Base-by-base conservation (phyloP, 2,113 vertebrate species). In the Rhynchopsitta pachyrhyncha region DNA sequence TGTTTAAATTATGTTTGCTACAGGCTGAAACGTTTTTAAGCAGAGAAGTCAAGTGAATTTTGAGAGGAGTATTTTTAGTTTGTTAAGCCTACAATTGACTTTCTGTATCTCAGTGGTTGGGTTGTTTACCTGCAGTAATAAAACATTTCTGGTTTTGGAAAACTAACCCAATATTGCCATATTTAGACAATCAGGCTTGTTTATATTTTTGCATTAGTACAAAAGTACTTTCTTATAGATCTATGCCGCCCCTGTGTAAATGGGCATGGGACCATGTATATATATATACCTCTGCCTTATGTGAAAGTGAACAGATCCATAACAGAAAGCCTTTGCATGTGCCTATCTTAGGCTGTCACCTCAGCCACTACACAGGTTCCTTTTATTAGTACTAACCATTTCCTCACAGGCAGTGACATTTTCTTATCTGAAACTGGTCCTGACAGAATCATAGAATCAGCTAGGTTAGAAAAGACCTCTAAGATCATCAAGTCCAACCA, bases 61-160 rank as follows among this genome's bases (percentile, higher is more conserved):
- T 80, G 41, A 91, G 41, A 82, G 20, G 63, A 77, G 2, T 63
- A 57, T 69, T 92, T 92, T 91, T 66, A 91, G 44, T 76, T 88
- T 71, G 31, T 83, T 83, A 66, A 80, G 46, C 19, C 59, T 74
- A 29, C 68, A 59, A 9, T 7, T 81, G 86, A 74, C 28, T 81
- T 77, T 62, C 41, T 57, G 10, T 37, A 62, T 80, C 59, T 86
- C 53, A 33, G 53, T n/a, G 49, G 35, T 19, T 83, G 59, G 39
- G 53, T 76, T 93, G 41, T 92, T 93, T 93, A 91, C 44, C 17
- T 80, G 90, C 82, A 88, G 39, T 60, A 82, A 87, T 68, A 76
- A 95, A 87, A 64, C 22, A 59, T 13, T 62, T 28, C 73, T 86
- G 28, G 2, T 53, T 94, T 75, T 74, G 73, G 41, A 83, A 81